Evolutionary conservation across 2,113 vertebrate species (phyloP).

Genomic region (Motacilla alba): DNA sequence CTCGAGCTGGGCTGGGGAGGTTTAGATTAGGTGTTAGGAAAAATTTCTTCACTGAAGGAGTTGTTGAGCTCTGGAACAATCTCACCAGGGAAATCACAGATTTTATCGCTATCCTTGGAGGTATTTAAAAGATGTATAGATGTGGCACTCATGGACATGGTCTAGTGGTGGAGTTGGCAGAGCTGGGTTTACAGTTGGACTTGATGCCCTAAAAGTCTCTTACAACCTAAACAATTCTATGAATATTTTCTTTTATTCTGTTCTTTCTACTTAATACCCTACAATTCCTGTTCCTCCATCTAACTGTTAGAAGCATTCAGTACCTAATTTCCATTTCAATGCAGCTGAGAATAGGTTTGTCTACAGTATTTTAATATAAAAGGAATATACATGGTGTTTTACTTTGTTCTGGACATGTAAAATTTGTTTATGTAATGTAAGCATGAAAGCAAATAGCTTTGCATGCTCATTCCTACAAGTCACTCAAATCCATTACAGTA

Average conservation of each 20-base stretch:
- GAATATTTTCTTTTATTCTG: background rate
- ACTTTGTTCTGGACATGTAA: background rate
- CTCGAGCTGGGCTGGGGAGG: accelerated
- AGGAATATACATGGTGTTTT: background rate
- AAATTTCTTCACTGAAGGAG: background rate
- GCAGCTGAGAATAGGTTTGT: background rate
- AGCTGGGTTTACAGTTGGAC: background rate
- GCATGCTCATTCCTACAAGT: background rate
- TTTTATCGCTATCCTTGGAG: background rate
- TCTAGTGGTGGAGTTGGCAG: background rate
- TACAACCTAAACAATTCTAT: background rate
- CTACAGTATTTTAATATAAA: background rate
- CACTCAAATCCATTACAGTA: background rate
- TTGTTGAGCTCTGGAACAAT: background rate
- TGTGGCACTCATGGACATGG: accelerated
- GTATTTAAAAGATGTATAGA: accelerated
- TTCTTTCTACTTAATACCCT: background rate
- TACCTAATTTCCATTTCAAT: background rate
- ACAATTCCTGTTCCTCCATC: background rate
- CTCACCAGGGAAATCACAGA: background rate
- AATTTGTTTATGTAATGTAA: background rate
- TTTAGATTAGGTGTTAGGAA: background rate
- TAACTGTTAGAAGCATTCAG: background rate
- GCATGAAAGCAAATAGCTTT: background rate
- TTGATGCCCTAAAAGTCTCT: background rate